These are phyloP conservation scores for Ellobium chinense DNA, from an alignment of 2,888 invertebrate genomes.

Conservation along the genomic window DNA sequence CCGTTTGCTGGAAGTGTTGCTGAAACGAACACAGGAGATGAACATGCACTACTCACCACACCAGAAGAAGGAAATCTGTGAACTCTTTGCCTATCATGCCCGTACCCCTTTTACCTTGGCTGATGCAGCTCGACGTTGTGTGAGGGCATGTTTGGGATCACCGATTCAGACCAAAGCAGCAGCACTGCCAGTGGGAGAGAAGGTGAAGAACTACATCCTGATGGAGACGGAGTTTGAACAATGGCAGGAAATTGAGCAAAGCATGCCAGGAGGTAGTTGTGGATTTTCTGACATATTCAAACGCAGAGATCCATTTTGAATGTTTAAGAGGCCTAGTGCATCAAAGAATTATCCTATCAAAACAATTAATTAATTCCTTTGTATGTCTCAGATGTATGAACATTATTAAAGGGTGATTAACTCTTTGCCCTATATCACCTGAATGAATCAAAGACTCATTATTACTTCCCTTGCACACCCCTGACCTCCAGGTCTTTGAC, in stretches of 20 bases:
- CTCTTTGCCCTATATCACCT: no score
- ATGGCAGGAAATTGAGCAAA: slow-evolving; percentile 48
- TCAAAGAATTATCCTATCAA: no score
- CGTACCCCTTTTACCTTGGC: slow-evolving; percentile 65
- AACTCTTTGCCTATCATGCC: slow-evolving; percentile 61
- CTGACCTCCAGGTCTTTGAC: no score
- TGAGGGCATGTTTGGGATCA: slow-evolving; percentile 63
- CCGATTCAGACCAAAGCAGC: slow-evolving; percentile 62
- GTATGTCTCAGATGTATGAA: no score
- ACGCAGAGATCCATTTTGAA: no score
- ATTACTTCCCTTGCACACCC: no score
- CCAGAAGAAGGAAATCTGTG: slow-evolving; percentile 61
- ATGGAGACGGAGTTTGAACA: slow-evolving; percentile 65
- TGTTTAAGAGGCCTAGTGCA: no score
- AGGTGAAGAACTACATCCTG: slow-evolving; percentile 71
- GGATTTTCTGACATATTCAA: slow-evolving; percentile 36
- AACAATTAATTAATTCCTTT: no score
- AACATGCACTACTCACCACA: slow-evolving; percentile 60
- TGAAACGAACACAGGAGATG: slow-evolving; percentile 64
- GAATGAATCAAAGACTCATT: no score
- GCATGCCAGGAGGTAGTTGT: slow-evolving; percentile 41
- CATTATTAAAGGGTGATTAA: no score
- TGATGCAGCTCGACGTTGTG: slow-evolving; percentile 66
- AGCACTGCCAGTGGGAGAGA: slow-evolving; percentile 66
- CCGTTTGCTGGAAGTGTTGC: slow-evolving; percentile 63